phyloP scores from a whole-genome alignment of 2,113 vertebrate species.

The Ceyx margarethae region DNA sequence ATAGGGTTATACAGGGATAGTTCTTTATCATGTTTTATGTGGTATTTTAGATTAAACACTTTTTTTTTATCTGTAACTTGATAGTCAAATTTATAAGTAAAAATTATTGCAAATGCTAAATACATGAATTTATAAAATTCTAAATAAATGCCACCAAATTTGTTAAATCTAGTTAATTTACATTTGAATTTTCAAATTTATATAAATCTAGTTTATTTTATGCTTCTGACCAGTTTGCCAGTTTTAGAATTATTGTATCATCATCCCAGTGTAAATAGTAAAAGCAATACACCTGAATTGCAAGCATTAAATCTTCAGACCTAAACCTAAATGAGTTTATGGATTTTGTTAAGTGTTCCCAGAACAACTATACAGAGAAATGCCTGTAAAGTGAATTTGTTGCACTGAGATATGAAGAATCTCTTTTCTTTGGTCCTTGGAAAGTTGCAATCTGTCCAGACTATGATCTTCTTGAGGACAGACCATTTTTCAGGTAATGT shows the following conservation, averaged over 20 bases:
- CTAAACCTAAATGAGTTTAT: conserved; percentile 21
- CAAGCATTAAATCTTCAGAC: conserved; percentile 2
- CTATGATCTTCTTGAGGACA: neutral
- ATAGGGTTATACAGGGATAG: neutral
- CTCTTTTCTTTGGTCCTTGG: neutral
- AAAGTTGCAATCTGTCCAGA: neutral
- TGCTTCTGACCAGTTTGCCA: neutral
- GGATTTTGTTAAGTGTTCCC: conserved; percentile 45
- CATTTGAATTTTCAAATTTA: neutral
- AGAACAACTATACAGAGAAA: neutral
- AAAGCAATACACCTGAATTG: neutral
- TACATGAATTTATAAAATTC: neutral
- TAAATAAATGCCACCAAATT: neutral
- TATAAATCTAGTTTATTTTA: neutral
- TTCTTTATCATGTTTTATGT: neutral
- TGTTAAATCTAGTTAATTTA: neutral
- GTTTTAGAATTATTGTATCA: neutral
- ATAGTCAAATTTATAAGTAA: neutral
- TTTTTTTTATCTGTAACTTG: neutral
- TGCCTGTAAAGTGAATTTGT: conserved; percentile 3
- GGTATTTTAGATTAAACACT: neutral
- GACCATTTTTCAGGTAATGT: neutral
- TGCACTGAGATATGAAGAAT: neutral
- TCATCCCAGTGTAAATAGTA: neutral
- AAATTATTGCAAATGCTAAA: neutral